Evolutionary conservation across 1,140 invertebrate genomes (phyloP), one percentile per base, ranked within the genome.

Genomic region (Limonius californicus): DNA sequence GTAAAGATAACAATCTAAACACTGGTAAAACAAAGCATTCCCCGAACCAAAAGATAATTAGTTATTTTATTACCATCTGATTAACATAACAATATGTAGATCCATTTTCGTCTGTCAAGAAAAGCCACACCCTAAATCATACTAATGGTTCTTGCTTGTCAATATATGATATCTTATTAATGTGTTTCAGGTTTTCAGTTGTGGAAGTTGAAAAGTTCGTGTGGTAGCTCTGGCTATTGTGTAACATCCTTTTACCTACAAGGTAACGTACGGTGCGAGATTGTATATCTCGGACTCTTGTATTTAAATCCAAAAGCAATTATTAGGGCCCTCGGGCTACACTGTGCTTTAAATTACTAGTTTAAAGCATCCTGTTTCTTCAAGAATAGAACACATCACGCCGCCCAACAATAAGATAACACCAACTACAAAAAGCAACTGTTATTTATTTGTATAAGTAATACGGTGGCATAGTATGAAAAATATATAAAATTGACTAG

Each of bases 11-110:
- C 35, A 16, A 62, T 62, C 60, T 62, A 54, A 62, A 62, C 60
- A 62, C 16, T 56, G 54, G 54, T 62, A 62, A 62, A 57, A 62
- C 60, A 62, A 62, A 62, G 54, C 43, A 62, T 21, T 47, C 54
- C 53, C 54, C 42, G 45, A 45, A 62, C 35, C 54, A 45, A 23
- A 62, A 57, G 35, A 62, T 62, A 56, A 62, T 62, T 61, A 61
- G 59, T 61, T 61, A 61, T 61, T 61, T 60, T 53, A 62, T 62
- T 62, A 47, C 54, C 54, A 62, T 62, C 60, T 62, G 60, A 62
- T 62, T 62, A 62, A 57, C 60, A 62, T 62, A 62, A 62, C 54
- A 62, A 62, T 62, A 62, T 54, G 54, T 56, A 57, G 60, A 62
- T 62, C 54, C 54, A 62, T 62, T 62, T 62, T 62, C 1, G 53